Evolutionary conservation across 1,140 invertebrate species (phyloP).

Genomic region (Drosophila mayri): DNA sequence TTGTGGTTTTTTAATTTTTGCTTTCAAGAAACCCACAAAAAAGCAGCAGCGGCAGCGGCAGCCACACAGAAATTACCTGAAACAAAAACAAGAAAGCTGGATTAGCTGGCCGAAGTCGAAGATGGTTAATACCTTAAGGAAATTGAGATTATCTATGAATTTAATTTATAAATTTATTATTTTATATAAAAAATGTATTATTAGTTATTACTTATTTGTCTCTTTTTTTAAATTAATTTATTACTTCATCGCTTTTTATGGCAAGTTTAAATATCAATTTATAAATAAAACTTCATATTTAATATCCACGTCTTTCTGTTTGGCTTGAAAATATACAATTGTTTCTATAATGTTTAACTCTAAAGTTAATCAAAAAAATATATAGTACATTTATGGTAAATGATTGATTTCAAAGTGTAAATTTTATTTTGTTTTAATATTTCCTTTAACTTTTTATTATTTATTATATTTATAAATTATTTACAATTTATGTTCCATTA

Average conservation of each 20-base stretch:
- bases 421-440: not conserved
- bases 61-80: constrained; percentile 60
- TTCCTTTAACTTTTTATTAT: too few relatives aligned
- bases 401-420: not conserved
- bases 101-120: constrained; percentile 7
- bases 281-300: too few relatives aligned
- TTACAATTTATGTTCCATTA: not conserved
- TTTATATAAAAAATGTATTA: too few relatives aligned
- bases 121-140: constrained; percentile 4
- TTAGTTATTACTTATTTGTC: too few relatives aligned
- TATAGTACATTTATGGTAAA: too few relatives aligned
- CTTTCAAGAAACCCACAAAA: constrained; percentile 72
- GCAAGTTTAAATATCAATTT: too few relatives aligned
- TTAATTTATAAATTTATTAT: too few relatives aligned
- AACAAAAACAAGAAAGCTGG: constrained; percentile 44
- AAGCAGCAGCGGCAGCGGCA: constrained; percentile 44
- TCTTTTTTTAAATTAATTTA: too few relatives aligned
- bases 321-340: too few relatives aligned
- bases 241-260: too few relatives aligned
- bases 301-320: too few relatives aligned
- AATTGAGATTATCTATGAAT: not conserved
- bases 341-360: too few relatives aligned
- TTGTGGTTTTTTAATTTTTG: constrained; percentile 70
- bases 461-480: not conserved
- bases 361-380: not conserved